phyloP scores from a whole-genome alignment of 1,140 invertebrate genomes.

The Apocrypta bakeri region DNA sequence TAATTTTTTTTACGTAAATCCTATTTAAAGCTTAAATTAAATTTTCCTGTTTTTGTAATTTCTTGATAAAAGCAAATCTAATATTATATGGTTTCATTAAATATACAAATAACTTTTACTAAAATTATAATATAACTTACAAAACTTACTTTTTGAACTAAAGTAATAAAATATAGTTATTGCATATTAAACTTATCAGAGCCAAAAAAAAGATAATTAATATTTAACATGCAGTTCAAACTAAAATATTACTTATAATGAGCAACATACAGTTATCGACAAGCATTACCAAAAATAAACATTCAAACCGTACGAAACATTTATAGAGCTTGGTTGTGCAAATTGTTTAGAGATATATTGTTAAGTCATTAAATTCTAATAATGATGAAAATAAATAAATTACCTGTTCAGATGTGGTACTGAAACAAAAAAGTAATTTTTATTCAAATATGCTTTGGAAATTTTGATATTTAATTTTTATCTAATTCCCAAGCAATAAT shows the following conservation, averaged over 20 bases:
- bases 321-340: background rate
- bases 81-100: constrained; percentile 11
- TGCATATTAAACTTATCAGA: background rate
- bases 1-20: constrained; percentile 57
- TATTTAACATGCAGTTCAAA: background rate
- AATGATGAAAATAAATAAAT: constrained; percentile 54
- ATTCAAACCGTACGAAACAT: no score
- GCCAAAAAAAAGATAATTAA: background rate
- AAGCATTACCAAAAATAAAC: constrained; percentile 10
- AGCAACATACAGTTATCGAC: constrained; percentile 43
- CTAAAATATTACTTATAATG: background rate
- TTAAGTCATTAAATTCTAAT: background rate
- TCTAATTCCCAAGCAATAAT: background rate
- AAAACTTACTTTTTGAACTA: no score
- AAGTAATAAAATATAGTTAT: no score
- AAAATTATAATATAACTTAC: constrained; percentile 55
- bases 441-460: constrained; percentile 17
- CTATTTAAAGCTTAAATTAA: constrained; percentile 53
- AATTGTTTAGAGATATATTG: background rate
- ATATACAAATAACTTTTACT: background rate
- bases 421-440: constrained; percentile 55
- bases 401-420: constrained; percentile 63
- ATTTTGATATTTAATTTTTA: constrained; percentile 12
- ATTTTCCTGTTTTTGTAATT: constrained; percentile 59
- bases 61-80: constrained; percentile 52